A percentile compares a stretch with the other conserved stretches of the same genome.
Conservation (phyloP, 2,113 vertebrate genomes). For the Plestiodon gilberti region DNA sequence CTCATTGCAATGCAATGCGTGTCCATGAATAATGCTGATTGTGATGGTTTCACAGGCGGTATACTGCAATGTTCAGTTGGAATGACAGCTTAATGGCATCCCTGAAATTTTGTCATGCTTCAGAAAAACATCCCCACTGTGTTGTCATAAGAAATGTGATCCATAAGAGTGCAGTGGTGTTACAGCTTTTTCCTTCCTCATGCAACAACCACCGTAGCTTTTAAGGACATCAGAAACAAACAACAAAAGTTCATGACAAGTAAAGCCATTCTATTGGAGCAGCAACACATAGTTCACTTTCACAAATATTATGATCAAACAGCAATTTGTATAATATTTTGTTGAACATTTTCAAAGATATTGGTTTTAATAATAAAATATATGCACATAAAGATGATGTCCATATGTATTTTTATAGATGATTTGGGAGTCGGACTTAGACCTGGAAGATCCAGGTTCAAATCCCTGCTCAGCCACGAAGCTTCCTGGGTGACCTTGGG, state of each 20-base stretch:
- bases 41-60: conserved; percentile 2
- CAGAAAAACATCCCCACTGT: background rate
- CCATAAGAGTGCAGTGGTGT: conserved; percentile 19
- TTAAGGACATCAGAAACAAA: conserved; percentile 29
- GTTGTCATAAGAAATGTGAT: rapidly evolving
- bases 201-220: conserved; percentile 27
- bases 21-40: background rate
- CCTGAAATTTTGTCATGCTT: background rate
- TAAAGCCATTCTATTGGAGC: conserved; percentile 65
- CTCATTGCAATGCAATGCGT: conserved; percentile 35
- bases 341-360: conserved; percentile 57
- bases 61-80: background rate
- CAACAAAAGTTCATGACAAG: conserved; percentile 22
- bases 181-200: conserved; percentile 18
- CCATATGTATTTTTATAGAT: background rate
- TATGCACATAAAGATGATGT: conserved; percentile 10
- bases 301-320: conserved; percentile 42
- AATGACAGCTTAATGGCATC: background rate
- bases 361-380: conserved; percentile 65
- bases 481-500: no score
- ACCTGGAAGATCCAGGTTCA: no score
- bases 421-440: no score
- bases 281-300: conserved; percentile 45
- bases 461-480: no score
- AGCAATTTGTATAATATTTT: conserved; percentile 57